These are phyloP conservation scores for Ormyrus rosae DNA, from an alignment of 2,888 invertebrate genomes.

Conservation along the genomic window DNA sequence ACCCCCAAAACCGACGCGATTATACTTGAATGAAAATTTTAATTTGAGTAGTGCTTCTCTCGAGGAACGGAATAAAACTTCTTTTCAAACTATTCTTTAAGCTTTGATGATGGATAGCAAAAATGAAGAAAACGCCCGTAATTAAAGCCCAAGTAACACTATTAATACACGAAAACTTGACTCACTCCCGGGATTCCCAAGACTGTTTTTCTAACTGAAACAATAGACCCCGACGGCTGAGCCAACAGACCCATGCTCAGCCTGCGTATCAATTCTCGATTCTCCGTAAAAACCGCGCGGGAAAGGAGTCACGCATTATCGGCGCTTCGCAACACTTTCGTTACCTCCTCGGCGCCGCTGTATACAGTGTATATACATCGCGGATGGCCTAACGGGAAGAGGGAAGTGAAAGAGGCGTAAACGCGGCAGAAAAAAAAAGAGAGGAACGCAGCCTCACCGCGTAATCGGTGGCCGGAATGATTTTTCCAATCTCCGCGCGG, in stretches of 20 bases:
- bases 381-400: constrained; percentile 23
- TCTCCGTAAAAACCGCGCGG: constrained; percentile 12
- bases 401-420: constrained; percentile 33
- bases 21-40: too few species aligned
- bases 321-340: constrained; percentile 41
- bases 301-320: constrained; percentile 51
- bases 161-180: too few species aligned
- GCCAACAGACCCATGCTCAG: constrained; percentile 11
- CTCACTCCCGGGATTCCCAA: too few species aligned
- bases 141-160: too few species aligned
- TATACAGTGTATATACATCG: too few species aligned
- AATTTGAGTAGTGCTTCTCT: not conserved
- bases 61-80: not conserved
- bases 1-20: too few species aligned
- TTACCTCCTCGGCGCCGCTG: constrained; percentile 12
- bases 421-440: not conserved
- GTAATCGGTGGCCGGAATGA: constrained; percentile 26
- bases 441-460: constrained; percentile 13
- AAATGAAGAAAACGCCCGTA: too few species aligned
- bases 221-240: not conserved
- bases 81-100: too few species aligned
- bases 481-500: constrained; percentile 13
- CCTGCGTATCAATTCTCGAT: not conserved
- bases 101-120: too few species aligned
- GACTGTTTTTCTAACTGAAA: not conserved